Base-by-base conservation (phyloP, 2,888 invertebrate species). In the Teinopalpus imperialis region DNA sequence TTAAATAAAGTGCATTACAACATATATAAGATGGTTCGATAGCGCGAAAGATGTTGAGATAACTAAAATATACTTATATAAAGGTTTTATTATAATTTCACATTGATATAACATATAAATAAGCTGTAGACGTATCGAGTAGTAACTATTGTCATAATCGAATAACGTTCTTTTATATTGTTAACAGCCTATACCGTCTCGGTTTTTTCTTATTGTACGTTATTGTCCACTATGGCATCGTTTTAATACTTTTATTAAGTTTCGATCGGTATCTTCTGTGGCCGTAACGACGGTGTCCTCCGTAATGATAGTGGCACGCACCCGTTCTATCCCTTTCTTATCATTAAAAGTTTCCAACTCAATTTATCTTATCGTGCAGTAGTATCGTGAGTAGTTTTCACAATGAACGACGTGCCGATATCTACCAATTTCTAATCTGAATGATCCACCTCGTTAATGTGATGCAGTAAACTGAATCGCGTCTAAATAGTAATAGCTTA, bases 331-430 rank as follows among this genome's bases (percentile, higher is more conserved):
- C 71, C 71, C 58, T 55, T 66, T 68, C 67, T 70, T 86, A 83
- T 83, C 81, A 81, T 82, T 80, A 80, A 80, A 81, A 79, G 72
- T 77, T 76, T 72, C 62, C 63, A 72, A 77, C 73, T 77, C 74
- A 76, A 81, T 81, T 76, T 85, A 88, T 88, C 88, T 88, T 83
- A 88, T 88, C 88, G 62, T 52, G 61, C 69, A 67, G 74, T 83
- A 82, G 82, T 85, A 87, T 85, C 86, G 70, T 74, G 80, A 82
- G 76, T 77, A 82, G 81, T 86, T 82, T 82, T 76, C 75, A 87
- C 85, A 87, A 86, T 86, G 83, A 81, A 83, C 81, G 85, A 85
- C 82, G 85, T 81, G 82, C 82, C 63, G 85, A 87, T 88, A 87
- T 86, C 87, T 79, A 71, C 76, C 75, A 80, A 83, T 83, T 86